Base-by-base conservation (phyloP, 2,888 invertebrate genomes). In the Chironomus tentans region DNA sequence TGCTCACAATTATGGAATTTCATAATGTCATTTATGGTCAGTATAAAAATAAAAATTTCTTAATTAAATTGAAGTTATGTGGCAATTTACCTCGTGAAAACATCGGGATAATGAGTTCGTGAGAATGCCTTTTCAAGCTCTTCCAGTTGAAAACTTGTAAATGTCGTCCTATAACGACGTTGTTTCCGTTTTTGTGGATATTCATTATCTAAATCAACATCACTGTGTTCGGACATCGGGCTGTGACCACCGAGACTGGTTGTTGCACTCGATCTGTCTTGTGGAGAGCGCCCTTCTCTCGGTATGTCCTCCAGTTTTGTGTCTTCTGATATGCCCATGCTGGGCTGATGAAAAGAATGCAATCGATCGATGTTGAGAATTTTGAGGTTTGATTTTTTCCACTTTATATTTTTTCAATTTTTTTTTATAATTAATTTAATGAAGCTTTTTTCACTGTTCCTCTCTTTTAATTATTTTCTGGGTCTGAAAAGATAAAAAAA, bases 101-200 rank as follows among this genome's bases (percentile, higher is more conserved):
- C 97, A 84, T 98, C 98, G 48, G 98, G 98, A 83, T 98, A 98
- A 84, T 98, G 98, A 13, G 98, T 98, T 82, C 97, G 91, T 2
- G 97, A 93, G 85, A 98, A 98, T 0, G 97, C 97, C 82, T 97
- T 97, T 85, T 98, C 97, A 80, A 98, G 84, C 83, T 98, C 97
- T 83, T 98, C 97, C 79, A 98, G 86, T 84, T 98, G 95, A 82
- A 94, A 95, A 81, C 94, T 94, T 68, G 96, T 95, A 84, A 96
- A 96, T 46, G 96, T 96, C n/a, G 96, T 96, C 78, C 96, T 87
- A 82, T 96, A 96, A 68, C 96, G 86, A 7, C 96, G 87, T 82
- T 96, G 96, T 82, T 96, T 96, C 78, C 95, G 86, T 84, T 95
- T 95, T 0, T 94, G 94, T 0, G 92, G 87, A 81, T 92, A 93